Evolutionary conservation across 2,797 vertebrate genomes (phyloP), one percentile per base, ranked within the genome.

Genomic region (Pipistrellus kuhlii): DNA sequence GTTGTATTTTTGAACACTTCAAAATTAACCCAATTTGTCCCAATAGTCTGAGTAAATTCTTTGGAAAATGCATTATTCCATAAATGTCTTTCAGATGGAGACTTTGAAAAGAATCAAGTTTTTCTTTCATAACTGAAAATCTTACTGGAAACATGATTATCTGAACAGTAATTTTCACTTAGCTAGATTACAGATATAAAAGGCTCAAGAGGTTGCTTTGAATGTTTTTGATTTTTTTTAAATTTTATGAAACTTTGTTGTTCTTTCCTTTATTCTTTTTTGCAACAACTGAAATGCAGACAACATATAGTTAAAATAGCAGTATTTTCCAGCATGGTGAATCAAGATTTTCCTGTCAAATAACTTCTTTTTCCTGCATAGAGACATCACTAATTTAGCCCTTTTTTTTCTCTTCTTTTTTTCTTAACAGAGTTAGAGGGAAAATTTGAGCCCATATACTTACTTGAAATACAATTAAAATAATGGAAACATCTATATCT

Each of bases 391-490:
- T 92, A 96, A 93, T 88, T 95, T 94, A 94, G 93, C 7, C 32
- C 38, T 41, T 41, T 41, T 41, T 38, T 7, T 41, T 41, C 7
- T 41, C 6, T 41, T 85, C 80, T 53, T 71, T 84, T 85, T 13
- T 55, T 55, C 20, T 53, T 14, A 48, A 93, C 18, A 91, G 53
- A 72, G 68, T 91, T 92, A 93, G 71, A 85, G 25, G 35, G 48
- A 95, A 91, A 93, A 59, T 57, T 76, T 92, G 80, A 93, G 75
- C 78, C 71, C 71, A 51, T 94, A 94, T 69, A 95, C 95, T 96
- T 95, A 95, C 83, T 90, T 95, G 95, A 97, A 97, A 95, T 97
- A 96, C 78, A 97, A 90, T 96, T 96, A 94, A 64, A 97, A 95
- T 96, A 96, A 97, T 96, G 94, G 88, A 95, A 97, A 96, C 48